Evolutionary conservation across 1,140 invertebrate species (phyloP), one percentile per base, ranked within the genome.

Genomic region (Hyles vespertilio): DNA sequence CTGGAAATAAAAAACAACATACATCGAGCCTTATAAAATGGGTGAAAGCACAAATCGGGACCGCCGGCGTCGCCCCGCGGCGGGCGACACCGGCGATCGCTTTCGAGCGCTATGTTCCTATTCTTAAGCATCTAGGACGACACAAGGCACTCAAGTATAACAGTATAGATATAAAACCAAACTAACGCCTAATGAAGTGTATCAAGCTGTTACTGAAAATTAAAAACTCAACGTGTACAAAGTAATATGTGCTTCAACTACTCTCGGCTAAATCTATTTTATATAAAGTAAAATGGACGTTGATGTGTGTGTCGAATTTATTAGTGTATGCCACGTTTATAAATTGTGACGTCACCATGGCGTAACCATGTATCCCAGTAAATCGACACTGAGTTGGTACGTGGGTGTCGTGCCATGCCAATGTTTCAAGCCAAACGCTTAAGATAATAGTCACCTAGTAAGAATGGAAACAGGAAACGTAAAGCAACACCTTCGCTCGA

Each of bases 1-100:
- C 89, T 90, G 89, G 84, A 90, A 90, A 88, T 84, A 89, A 89
- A 84, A 90, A 89, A 88, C 83, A 88, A 88, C 85, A 88, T 85
- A 88, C 80, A 88, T 87, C 85, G 84, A 84, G 84, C 84, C 85
- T 87, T 85, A 84, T 85, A 86, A 81, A 81, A 75, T 78, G 75
- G 79, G 77, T 74, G 72, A 67, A 77, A 81, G 84, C 78, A 78
- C 74, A 70, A 60, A 67, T 63, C 65, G 33, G 71, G 74, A 75
- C 79, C 79, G 72, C 67, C 70, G 70, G 75, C 70, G 73, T 74
- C 67, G 33, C 70, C 65, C 68, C 36, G 63, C 12, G 40, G 47
- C 32, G 45, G 54, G 56, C 66, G 77, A 80, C 77, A 76, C 74
- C 64, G 67, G 63, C 69, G 77, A 77, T 75, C 73, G 70, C 57